Evolutionary conservation across 2,888 invertebrate species (phyloP), one percentile per base, ranked within the genome.

Genomic region (Agrilus biguttatus): DNA sequence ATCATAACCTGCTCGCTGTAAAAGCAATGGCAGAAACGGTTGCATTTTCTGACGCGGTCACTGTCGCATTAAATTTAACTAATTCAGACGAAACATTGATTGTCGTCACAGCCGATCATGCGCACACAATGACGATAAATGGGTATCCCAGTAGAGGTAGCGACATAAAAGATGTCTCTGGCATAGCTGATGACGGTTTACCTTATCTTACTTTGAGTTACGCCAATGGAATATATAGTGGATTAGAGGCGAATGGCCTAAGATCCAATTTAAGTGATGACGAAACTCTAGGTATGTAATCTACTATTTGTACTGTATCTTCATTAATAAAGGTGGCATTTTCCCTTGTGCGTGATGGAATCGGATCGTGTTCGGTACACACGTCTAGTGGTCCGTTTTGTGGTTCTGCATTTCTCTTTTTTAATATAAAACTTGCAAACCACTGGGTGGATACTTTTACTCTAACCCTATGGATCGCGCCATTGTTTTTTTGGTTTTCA

Each of bases 11-110:
- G 41, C 63, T 64, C 37, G 81, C 81, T 0, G 72, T 71, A 35
- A 70, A 75, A 32, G 85, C 91, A 0, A 60, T 91, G 0, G 79
- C 83, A 51, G 91, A 92, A 59, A 83, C 86, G 0, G 71, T 85
- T 0, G 82, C 84, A 55, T 78, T 83, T 74, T 80, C 33, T 5
- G 60, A 60, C 44, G 64, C 64, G 1, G 50, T 63, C 14, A 51
- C 55, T 72, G 79, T 50, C 82, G 90, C 1, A 71, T 84, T 8
- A 57, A 71, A 47, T 68, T 64, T 52, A 82, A 86, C 0, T 58
- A 68, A 41, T 59, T 75, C 0, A 49, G 64, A 75, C 37, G 83
- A 88, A 33, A 88, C 88, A 0, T 62, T 89, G 1, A 77, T 86
- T 28, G 75, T 88, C 0, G 85, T 82, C 13, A 81, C 77, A 1